Evolutionary conservation across 2,888 invertebrate species (phyloP).

Genomic region (Netelia virgata): DNA sequence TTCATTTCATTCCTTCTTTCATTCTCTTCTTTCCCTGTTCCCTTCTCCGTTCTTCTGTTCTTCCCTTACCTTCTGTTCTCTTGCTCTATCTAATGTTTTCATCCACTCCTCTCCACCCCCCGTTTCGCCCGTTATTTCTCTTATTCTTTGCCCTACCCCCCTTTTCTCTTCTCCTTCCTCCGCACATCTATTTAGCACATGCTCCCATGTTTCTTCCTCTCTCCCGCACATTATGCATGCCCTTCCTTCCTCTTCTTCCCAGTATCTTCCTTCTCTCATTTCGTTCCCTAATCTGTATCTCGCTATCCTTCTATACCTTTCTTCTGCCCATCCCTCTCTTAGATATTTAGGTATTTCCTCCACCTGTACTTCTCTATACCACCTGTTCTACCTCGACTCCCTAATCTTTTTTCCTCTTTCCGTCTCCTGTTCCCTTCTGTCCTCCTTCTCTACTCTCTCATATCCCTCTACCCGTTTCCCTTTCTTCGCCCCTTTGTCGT

Average conservation of each 20-base stretch:
- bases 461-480: background rate
- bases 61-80: too few relatives aligned
- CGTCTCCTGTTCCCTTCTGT: too few relatives aligned
- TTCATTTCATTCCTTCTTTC: too few relatives aligned
- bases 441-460: background rate
- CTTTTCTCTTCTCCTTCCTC: background rate
- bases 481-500: background rate
- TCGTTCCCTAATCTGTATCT: background rate
- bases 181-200: background rate
- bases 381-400: too few relatives aligned
- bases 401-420: too few relatives aligned
- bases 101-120: conserved; percentile 3
- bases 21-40: too few relatives aligned
- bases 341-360: too few relatives aligned
- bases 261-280: background rate
- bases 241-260: background rate
- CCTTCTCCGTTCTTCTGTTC: too few relatives aligned
- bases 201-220: background rate
- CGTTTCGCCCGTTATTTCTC: background rate
- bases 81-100: background rate
- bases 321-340: too few relatives aligned
- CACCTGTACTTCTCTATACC: too few relatives aligned
- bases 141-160: background rate
- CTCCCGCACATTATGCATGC: background rate
- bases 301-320: too few relatives aligned